Conservation (phyloP, 2,113 vertebrate species). For the Burhinus bistriatus region DNA sequence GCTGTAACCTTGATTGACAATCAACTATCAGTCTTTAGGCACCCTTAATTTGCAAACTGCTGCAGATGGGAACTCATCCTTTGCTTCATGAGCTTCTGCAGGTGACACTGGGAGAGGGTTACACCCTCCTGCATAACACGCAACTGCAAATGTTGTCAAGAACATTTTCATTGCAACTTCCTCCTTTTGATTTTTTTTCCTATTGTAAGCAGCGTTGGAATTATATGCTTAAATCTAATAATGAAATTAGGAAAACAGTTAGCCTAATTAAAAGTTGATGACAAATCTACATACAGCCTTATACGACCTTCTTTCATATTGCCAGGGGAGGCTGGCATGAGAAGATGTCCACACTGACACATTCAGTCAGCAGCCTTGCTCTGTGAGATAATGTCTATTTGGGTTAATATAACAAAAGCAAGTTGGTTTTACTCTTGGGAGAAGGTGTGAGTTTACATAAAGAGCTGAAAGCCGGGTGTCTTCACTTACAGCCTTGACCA, state of each 20-base stretch:
- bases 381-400: neutral
- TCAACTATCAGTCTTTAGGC: neutral
- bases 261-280: neutral
- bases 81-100: neutral
- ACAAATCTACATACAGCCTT: neutral
- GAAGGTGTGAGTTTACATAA: neutral
- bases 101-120: neutral
- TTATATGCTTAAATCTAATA: neutral
- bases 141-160: neutral
- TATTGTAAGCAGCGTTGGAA: neutral
- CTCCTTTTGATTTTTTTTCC: neutral
- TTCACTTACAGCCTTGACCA: neutral
- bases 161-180: neutral
- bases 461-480: neutral
- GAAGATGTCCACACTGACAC: neutral
- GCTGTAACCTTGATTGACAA: neutral
- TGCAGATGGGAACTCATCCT: neutral
- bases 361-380: neutral
- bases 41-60: neutral
- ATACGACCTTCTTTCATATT: neutral
- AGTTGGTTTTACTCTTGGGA: neutral
- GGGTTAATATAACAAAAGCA: neutral
- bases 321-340: neutral
- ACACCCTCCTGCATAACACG: neutral
- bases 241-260: neutral